These are phyloP conservation scores for Pseudochirops cupreus DNA, from an alignment of 2,797 vertebrate species.

Conservation along the genomic window DNA sequence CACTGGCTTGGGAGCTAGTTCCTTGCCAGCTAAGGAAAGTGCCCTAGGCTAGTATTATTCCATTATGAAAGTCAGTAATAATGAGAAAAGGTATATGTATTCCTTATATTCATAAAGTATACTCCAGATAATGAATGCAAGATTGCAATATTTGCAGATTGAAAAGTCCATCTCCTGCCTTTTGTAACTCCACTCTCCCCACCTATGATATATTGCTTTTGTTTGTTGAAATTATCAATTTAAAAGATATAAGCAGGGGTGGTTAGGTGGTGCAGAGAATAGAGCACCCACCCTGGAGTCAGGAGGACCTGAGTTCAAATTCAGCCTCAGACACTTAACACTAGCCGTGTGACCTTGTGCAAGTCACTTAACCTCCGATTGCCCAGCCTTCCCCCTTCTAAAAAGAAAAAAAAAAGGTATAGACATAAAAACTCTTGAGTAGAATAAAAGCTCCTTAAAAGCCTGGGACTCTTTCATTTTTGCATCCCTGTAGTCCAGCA, in stretches of 20 bases:
- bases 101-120: neutral
- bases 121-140: neutral
- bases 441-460: neutral
- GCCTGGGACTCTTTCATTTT: neutral
- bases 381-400: no score
- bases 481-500: neutral
- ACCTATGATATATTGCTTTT: neutral
- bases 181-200: neutral
- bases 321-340: no score
- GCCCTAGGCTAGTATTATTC: conserved; percentile 42
- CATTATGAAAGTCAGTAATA: conserved; percentile 35
- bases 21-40: conserved; percentile 37
- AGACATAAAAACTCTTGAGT: neutral
- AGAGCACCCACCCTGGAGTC: no score
- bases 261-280: no score
- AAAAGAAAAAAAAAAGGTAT: neutral
- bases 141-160: neutral
- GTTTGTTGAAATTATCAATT: neutral
- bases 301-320: no score
- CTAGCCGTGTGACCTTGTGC: no score
- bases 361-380: no score
- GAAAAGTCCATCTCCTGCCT: neutral
- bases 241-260: neutral
- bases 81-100: conserved; percentile 36
- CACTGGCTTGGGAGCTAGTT: conserved; percentile 14